Conservation (phyloP, 2,113 vertebrate species). For the Amblyopsis rosae region DNA sequence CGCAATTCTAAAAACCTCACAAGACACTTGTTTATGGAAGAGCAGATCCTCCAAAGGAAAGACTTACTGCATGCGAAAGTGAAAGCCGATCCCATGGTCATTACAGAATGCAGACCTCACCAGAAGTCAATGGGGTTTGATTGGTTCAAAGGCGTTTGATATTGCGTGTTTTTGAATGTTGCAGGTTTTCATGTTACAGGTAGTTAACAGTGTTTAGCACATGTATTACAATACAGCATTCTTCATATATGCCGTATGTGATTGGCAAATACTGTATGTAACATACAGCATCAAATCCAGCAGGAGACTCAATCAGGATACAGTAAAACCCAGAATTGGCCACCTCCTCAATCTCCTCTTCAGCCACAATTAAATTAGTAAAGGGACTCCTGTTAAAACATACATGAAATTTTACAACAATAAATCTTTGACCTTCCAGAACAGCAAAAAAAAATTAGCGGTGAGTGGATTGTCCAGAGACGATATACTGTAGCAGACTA, state of each 20-base stretch:
- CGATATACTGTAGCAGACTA: constrained; percentile 28
- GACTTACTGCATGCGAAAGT: constrained; percentile 38
- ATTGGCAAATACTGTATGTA: background rate
- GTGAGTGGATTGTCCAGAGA: background rate
- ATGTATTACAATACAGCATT: no score
- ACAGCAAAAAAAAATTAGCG: constrained; percentile 1
- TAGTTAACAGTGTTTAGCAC: background rate
- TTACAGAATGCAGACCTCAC: constrained; percentile 30
- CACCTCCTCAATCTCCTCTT: background rate
- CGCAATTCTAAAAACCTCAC: constrained; percentile 53
- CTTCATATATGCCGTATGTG: background rate
- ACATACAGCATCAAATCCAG: constrained; percentile 10
- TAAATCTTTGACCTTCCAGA: background rate
- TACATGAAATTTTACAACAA: background rate
- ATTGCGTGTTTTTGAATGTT: constrained; percentile 30
- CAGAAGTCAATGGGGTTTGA: constrained; percentile 30
- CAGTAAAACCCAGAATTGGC: background rate
- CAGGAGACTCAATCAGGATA: background rate
- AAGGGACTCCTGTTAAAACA: constrained; percentile 17
- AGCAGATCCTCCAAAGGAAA: constrained; percentile 45
- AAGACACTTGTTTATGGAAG: constrained; percentile 59
- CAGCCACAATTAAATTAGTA: constrained; percentile 6
- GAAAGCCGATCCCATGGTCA: constrained; percentile 45
- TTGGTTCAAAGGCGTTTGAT: constrained; percentile 24
- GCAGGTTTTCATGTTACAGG: constrained; percentile 8